Base-by-base conservation (phyloP, 2,888 invertebrate species). In the Nomada fabriciana region DNA sequence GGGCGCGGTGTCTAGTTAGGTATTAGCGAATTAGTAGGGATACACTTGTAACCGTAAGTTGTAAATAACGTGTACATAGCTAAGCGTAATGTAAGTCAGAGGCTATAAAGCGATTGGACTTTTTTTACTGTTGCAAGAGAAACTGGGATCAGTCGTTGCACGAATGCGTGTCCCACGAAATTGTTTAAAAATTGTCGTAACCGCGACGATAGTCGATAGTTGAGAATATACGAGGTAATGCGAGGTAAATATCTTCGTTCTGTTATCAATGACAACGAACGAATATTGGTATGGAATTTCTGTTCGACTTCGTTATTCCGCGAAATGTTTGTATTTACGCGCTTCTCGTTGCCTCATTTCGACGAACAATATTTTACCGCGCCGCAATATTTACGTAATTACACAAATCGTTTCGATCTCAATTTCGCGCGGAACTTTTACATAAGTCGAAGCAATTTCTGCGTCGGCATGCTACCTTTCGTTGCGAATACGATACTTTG, bases 11-110 rank as follows among this genome's bases (percentile, higher is more conserved):
- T 61, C 36, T 64, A 72, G 69, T 76, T 80, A 81, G 60, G 36
- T 59, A 53, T 63, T 84, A 81, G 84, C 15, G 29, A 52, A 43
- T 70, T 84, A 80, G 80, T 47, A 69, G 11, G 43, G 60, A 72
- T 50, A 67, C 57, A 55, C 18, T 9, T 43, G 43, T 77, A 80
- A 57, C 53, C 2, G 36, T 86, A 88, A 88, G 76, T 13, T 88
- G 88, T 88, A 88, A 86, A 88, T 88, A 88, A 80, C 42, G 52
- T 88, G 88, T 88, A 88, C 72, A 88, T 88, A 88, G 67, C 59
- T 53, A 76, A 69, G 23, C 18, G 29, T 86, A 64, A 86, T 20
- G 63, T 84, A 84, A 83, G 76, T 78, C 79, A 82, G 64, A 74
- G 63, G 76, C 70, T 78, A 82, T 53, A 73, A 71, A 69, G 84